phyloP scores from a whole-genome alignment of 2,888 invertebrate genomes.

The Diachrysia chrysitis region DNA sequence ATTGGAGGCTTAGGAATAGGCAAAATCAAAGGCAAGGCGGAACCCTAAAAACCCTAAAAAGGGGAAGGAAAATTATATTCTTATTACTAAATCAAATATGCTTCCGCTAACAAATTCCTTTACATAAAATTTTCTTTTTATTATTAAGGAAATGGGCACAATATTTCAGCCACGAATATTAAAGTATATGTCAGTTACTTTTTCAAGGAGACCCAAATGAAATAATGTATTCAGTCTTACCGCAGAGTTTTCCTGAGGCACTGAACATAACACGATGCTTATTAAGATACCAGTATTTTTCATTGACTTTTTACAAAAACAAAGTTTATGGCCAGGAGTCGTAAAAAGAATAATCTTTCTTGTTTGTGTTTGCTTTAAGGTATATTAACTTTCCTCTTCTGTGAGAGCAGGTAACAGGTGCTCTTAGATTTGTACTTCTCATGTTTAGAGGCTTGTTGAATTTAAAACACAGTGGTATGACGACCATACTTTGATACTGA shows the following conservation, averaged over 20 bases:
- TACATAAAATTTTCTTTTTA: constrained; percentile 17
- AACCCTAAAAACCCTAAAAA: too few relatives aligned
- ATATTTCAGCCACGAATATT: constrained; percentile 36
- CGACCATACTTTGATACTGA: too few relatives aligned
- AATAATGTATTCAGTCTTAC: constrained; percentile 9
- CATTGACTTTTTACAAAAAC: constrained; percentile 22
- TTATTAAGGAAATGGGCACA: constrained; percentile 21
- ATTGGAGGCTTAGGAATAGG: too few relatives aligned
- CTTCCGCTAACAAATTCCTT: constrained; percentile 25
- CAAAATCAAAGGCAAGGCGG: too few relatives aligned
- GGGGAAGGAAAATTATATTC: constrained; percentile 12
- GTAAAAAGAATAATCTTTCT: constrained; percentile 36
- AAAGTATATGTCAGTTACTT: constrained; percentile 20
- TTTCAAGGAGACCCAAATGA: constrained; percentile 26
- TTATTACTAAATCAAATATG: constrained; percentile 19
- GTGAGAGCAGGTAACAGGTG: constrained; percentile 9
- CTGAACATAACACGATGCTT: constrained; percentile 16
- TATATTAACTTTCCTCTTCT: constrained; percentile 17
- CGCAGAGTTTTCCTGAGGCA: constrained; percentile 6
- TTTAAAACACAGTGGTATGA: too few relatives aligned
- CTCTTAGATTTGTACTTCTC: constrained; percentile 10
- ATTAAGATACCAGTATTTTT: constrained; percentile 27
- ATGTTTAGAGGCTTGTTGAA: background rate
- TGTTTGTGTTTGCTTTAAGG: constrained; percentile 25
- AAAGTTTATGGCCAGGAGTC: constrained; percentile 16